Evolutionary conservation across 2,113 vertebrate species (phyloP), one percentile per base, ranked within the genome.

Genomic region (Tupaia tana): DNA sequence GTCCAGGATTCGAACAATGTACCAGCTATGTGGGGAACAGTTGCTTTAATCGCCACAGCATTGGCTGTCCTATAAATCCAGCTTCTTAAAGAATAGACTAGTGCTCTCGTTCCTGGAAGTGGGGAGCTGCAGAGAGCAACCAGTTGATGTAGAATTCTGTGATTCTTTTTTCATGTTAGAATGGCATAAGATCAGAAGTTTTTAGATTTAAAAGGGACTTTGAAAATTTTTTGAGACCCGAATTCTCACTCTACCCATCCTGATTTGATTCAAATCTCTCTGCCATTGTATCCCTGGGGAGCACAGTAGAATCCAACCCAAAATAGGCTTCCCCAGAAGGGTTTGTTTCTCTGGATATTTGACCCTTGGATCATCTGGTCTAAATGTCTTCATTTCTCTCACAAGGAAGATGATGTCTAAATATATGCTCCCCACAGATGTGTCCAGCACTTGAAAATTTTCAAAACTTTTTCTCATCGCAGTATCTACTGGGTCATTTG

Each of bases 151-250:
- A 90, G 58, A 71, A 67, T 79, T 74, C 86, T 86, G 1, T 80
- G 54, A 22, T 66, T 84, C 54, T 59, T 75, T 82, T 90, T 94
- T 94, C 22, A 27, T 71, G 22, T 31, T 63, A 70, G 15, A 54
- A 90, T 77, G 34, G 18, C 64, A 73, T n/a, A 31, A 70, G 25
- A 85, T 85, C n/a, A 18, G 31, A 85, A 3, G 19, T 34, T 77
- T 92, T 78, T 73, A 90, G 74, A 93, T 66, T 85, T 92, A 16
- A 91, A 82, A 93, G 89, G 66, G 52, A 27, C 89, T 85, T 77
- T 87, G 85, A 95, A 97, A 85, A 90, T 24, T 59, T 58, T 24
- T 54, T 16, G 73, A 69, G 71, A 79, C 67, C 31, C 5, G 25
- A n/a, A 56, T 52, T 31, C 29, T 93, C 59, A 4, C 56, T 93